Percentiles rank a stretch among this genome's conserved stretches.
These are phyloP conservation scores for Tipula helvola DNA, from an alignment of 2,888 invertebrate genomes.

Conservation along the genomic window DNA sequence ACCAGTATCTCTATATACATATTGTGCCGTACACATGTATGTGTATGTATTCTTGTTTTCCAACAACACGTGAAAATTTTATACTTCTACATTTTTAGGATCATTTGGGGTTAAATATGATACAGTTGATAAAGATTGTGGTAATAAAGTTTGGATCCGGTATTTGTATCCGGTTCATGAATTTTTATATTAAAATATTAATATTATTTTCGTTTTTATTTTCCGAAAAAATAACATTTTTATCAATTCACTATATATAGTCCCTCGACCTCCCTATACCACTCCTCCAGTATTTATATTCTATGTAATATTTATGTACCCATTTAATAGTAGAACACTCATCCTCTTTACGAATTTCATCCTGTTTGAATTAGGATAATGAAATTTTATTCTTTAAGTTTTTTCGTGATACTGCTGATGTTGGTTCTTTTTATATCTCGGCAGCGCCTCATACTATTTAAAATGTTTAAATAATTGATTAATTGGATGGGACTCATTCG, in stretches of 20 bases:
- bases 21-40: neutral
- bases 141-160: slow-evolving; percentile 7
- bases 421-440: neutral
- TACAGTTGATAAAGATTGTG: slow-evolving; percentile 9
- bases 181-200: slow-evolving; percentile 6
- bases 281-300: neutral
- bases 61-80: slow-evolving; percentile 6
- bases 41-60: neutral
- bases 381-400: neutral
- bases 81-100: neutral
- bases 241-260: neutral
- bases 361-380: neutral
- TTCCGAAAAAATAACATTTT: neutral
- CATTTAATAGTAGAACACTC: neutral
- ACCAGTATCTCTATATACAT: neutral
- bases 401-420: neutral
- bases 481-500: neutral
- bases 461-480: neutral
- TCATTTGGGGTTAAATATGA: slow-evolving; percentile 7
- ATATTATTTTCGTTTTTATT: neutral
- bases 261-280: neutral
- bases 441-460: neutral
- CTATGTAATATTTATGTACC: neutral
- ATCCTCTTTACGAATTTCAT: neutral
- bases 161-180: slow-evolving; percentile 6